A percentile compares a stretch with the other conserved stretches of the same genome.
Conservation (phyloP, 2,888 invertebrate species). For the Caenorhabditis wallacei region DNA sequence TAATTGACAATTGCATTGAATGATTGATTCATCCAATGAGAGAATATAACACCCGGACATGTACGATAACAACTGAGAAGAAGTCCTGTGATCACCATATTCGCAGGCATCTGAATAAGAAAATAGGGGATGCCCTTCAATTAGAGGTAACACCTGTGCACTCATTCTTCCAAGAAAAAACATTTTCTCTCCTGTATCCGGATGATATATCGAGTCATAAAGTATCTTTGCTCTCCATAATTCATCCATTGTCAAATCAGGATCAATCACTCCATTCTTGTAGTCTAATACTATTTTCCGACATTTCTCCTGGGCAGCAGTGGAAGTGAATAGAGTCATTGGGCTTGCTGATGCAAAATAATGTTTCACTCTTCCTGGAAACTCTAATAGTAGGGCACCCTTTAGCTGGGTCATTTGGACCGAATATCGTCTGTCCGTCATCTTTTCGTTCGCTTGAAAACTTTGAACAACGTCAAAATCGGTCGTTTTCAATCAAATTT, state of each 20-base stretch:
- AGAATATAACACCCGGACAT: constrained; percentile 93
- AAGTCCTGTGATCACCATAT: constrained; percentile 95
- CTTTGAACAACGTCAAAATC: too few relatives aligned
- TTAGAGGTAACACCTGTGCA: constrained; percentile 89
- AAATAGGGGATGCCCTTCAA: neutral
- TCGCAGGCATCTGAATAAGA: constrained; percentile 88
- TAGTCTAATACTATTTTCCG: constrained; percentile 89
- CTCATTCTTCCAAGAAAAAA: constrained; percentile 95
- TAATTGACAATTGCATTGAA: constrained; percentile 99
- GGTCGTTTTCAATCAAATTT: too few relatives aligned
- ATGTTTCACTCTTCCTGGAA: constrained; percentile 91
- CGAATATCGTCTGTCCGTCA: too few relatives aligned
- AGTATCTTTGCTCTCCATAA: constrained; percentile 94
- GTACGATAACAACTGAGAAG: constrained; percentile 98
- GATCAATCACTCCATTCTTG: constrained; percentile 86
- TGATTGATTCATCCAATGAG: constrained; percentile 89
- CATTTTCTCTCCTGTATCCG: constrained; percentile 98
- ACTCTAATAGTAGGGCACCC: too few relatives aligned
- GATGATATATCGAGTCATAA: constrained; percentile 98
- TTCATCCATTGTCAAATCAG: constrained; percentile 89
- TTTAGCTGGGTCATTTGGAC: too few relatives aligned
- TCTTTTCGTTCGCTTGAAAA: too few relatives aligned
- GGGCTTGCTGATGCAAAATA: constrained; percentile 96
- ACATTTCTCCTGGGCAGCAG: constrained; percentile 89
- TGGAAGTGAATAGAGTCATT: constrained; percentile 90